phyloP scores from a whole-genome alignment of 2,888 invertebrate genomes.

The Micoletzkya japonica region DNA sequence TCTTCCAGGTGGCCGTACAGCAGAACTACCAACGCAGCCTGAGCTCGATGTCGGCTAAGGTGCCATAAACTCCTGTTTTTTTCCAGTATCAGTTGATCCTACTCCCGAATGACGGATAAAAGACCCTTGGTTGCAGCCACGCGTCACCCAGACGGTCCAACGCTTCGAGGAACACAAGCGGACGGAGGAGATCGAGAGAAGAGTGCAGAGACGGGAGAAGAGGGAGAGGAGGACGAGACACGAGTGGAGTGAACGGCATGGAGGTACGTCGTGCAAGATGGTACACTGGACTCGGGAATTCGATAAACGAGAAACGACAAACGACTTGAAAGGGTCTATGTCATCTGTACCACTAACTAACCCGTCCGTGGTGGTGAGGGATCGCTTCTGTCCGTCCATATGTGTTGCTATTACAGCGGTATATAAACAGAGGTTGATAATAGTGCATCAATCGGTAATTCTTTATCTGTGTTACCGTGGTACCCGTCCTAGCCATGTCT shows the following conservation, averaged over 20 bases:
- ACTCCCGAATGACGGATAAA: not conserved
- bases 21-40: conserved; percentile 32
- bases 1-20: conserved; percentile 20
- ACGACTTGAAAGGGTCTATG: too few species aligned
- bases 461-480: too few species aligned
- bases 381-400: too few species aligned
- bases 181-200: conserved; percentile 64
- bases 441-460: too few species aligned
- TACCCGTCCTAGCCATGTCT: too few species aligned
- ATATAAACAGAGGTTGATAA: too few species aligned
- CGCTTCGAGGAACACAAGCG: conserved; percentile 62
- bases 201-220: conserved; percentile 53
- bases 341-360: too few species aligned
- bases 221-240: conserved; percentile 30
- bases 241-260: conserved; percentile 28
- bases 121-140: conserved; percentile 42
- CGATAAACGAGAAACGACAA: too few species aligned
- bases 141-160: conserved; percentile 62
- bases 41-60: conserved; percentile 33
- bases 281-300: too few species aligned
- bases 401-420: too few species aligned
- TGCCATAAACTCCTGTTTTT: not conserved
- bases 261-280: too few species aligned
- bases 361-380: too few species aligned
- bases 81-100: not conserved